A percentile compares a stretch with the other conserved stretches of the same genome.
Evolutionary conservation across 2,113 vertebrate species (phyloP).

Genomic region (Chelonoidis abingdonii): DNA sequence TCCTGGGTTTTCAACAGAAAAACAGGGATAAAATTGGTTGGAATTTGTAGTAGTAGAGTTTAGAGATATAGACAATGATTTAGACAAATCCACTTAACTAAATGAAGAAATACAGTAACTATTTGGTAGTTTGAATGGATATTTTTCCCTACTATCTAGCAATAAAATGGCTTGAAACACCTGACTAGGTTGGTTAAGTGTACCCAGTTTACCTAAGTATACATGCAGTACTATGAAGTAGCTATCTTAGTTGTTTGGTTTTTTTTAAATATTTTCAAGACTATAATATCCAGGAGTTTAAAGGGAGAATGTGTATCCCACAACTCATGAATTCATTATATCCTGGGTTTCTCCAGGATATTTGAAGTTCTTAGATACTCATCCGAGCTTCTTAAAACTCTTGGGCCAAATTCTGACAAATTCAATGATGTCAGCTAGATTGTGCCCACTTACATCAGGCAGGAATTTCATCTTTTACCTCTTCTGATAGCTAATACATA

Average conservation of each 20-base stretch:
- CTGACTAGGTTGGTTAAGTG: conserved; percentile 48
- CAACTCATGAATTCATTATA: neutral
- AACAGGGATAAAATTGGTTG: neutral
- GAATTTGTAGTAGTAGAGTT: conserved; percentile 31
- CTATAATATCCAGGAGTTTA: too few species aligned
- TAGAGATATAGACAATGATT: conserved; percentile 26
- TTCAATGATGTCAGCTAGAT: neutral
- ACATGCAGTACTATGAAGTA: neutral
- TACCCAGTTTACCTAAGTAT: conserved; percentile 1
- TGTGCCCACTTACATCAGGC: neutral
- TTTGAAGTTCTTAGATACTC: neutral
- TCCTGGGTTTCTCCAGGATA: neutral
- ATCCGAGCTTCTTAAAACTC: neutral
- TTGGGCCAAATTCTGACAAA: neutral
- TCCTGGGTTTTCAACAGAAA: neutral
- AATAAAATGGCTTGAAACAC: conserved; percentile 45
- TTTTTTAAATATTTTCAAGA: too few species aligned
- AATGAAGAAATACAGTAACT: conserved; percentile 25
- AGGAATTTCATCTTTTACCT: neutral
- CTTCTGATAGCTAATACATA: neutral
- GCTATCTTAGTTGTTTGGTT: neutral
- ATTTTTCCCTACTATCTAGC: conserved; percentile 40
- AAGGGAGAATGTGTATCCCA: neutral
- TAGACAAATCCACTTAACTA: conserved; percentile 43
- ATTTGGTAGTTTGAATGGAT: conserved; percentile 18